Base-by-base conservation (phyloP, 2,113 vertebrate genomes). In the Zosterops hypoxanthus region DNA sequence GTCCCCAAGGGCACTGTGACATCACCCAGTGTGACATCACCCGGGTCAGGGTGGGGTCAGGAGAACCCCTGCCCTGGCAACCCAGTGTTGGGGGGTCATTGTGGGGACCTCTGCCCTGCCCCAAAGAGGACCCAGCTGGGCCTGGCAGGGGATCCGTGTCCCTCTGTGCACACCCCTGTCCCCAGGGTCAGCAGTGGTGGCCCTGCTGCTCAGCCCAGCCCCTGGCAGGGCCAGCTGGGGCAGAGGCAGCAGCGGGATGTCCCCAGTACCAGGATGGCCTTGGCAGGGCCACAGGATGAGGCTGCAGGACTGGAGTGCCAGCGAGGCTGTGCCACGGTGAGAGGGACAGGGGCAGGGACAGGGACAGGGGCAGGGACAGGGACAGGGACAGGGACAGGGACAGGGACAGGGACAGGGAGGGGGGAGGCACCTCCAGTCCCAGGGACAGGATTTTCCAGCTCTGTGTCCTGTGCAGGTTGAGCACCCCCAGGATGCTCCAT, bases 31-130 rank as follows among this genome's bases (percentile, higher is more conserved):
- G 80, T 82, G 80, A 70, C 65, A 34, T 70, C 65, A 50, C 5
- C 55, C 0, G 36, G 29, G 7, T 1, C 55, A 0, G 23, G 34
- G 18, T 25, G 53, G 34, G 44, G 19, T 2, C 53, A 14, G 10
- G 42, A 36, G 50, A 8, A 66, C 9, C 44, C 19, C 46, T 19
- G 55, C 34, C 65, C 31, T 19, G 55, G 34, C 55, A 50, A 24
- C 80, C 24, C 9, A 3, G 24, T 2, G 65, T 24, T 82, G 47
- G 55, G 34, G 69, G 52, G 23, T 56, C 31, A 39, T 39, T n/a
- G 12, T 0, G 9, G 56, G 22, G 55, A 6, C 55, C 71, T 23
- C 25, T 47, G 55, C 42, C 72, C 72, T 31, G 56, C 56, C 72
- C 72, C 56, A 49, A 1, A 31, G 34, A 42, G 44, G 14, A 36